Evolutionary conservation across 2,888 invertebrate genomes (phyloP).

Genomic region (Trisateles emortualis): DNA sequence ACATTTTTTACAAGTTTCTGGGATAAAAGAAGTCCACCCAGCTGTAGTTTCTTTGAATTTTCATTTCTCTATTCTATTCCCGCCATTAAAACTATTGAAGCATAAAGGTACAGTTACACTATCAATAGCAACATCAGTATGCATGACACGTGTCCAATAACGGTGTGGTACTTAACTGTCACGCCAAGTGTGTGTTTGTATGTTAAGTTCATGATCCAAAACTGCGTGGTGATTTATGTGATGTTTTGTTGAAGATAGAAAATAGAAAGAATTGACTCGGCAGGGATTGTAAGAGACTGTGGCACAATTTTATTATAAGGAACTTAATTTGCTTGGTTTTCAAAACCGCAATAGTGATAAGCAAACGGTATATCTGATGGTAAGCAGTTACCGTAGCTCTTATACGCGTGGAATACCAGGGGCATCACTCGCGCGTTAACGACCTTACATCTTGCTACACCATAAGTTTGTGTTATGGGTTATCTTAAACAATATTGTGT

Average conservation of each 20-base stretch:
- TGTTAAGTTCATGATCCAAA: slow-evolving; percentile 27
- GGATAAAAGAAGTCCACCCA: background rate
- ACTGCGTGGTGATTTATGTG: slow-evolving; percentile 4
- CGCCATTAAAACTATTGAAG: slow-evolving; percentile 26
- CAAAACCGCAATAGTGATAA: too few relatives aligned
- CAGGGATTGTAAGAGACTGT: background rate
- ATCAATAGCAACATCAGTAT: slow-evolving; percentile 56
- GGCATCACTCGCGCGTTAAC: too few relatives aligned
- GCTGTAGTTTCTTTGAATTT: background rate
- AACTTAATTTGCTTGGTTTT: too few relatives aligned
- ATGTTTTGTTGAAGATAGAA: background rate
- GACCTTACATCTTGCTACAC: too few relatives aligned
- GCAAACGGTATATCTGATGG: too few relatives aligned
- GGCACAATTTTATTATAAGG: background rate
- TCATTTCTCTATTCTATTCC: slow-evolving; percentile 7
- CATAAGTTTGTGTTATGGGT: too few relatives aligned
- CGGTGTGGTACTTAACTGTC: slow-evolving; percentile 58
- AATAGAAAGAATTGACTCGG: background rate
- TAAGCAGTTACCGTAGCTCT: too few relatives aligned
- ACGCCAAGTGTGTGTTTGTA: slow-evolving; percentile 23
- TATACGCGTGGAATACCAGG: too few relatives aligned
- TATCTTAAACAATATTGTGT: too few relatives aligned
- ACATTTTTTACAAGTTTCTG: too few relatives aligned
- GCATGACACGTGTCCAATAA: slow-evolving; percentile 57
- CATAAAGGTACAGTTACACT: slow-evolving; percentile 54